phyloP scores from a whole-genome alignment of 2,888 invertebrate species.

The Tupiocoris notatus region DNA sequence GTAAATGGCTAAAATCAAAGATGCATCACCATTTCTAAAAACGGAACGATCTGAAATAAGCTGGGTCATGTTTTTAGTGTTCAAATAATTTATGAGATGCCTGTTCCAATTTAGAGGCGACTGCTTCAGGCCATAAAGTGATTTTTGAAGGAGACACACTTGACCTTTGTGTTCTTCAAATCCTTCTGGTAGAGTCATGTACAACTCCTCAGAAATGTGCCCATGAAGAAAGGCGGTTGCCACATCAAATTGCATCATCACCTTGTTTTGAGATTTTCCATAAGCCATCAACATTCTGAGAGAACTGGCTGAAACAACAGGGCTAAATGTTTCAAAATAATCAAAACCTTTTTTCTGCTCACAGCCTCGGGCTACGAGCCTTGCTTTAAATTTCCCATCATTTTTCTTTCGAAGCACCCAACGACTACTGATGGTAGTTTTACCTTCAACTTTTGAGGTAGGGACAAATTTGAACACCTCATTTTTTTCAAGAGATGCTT shows the following conservation, averaged over 20 bases:
- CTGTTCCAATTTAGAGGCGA: slow-evolving; percentile 44
- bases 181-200: slow-evolving; percentile 44
- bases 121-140: slow-evolving; percentile 45
- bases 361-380: slow-evolving; percentile 43
- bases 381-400: slow-evolving; percentile 34
- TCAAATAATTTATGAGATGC: slow-evolving; percentile 35
- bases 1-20: slow-evolving; percentile 31
- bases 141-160: slow-evolving; percentile 40
- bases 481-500: not conserved
- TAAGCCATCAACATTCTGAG: slow-evolving; percentile 30
- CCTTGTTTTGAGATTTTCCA: slow-evolving; percentile 8
- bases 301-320: slow-evolving; percentile 34
- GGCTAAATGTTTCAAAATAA: slow-evolving; percentile 41
- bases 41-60: slow-evolving; percentile 42
- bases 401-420: slow-evolving; percentile 22
- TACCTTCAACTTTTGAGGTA: not conserved
- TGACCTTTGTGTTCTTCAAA: slow-evolving; percentile 38
- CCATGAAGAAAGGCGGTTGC: slow-evolving; percentile 46
- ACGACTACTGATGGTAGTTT: slow-evolving; percentile 8
- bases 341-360: slow-evolving; percentile 41
- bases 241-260: slow-evolving; percentile 43
- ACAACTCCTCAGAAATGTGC: slow-evolving; percentile 33
- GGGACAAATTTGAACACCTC: slow-evolving; percentile 11
- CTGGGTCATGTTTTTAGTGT: slow-evolving; percentile 22
- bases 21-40: slow-evolving; percentile 22